These are phyloP conservation scores for Nowickia ferox DNA, from an alignment of 2,888 invertebrate genomes.

Conservation along the genomic window DNA sequence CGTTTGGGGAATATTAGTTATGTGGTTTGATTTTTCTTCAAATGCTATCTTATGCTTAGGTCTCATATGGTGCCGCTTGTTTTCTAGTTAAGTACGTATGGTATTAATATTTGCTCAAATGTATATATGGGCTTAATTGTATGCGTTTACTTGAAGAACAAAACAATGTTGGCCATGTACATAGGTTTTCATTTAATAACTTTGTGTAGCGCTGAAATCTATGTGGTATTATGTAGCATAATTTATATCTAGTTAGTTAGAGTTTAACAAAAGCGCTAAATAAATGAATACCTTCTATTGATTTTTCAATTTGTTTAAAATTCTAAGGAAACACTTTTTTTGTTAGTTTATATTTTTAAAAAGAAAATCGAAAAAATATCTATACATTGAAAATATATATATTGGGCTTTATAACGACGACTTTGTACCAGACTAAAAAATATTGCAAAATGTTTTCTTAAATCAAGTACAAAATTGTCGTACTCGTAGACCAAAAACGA, in stretches of 20 bases:
- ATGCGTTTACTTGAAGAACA: slow-evolving; percentile 8
- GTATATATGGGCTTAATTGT: background rate
- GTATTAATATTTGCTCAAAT: background rate
- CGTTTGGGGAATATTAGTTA: slow-evolving; percentile 42
- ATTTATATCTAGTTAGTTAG: background rate
- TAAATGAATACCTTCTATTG: background rate
- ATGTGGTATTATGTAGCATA: background rate
- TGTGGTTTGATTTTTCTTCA: slow-evolving; percentile 35
- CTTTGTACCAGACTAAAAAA: too few species aligned
- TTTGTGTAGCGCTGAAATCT: background rate
- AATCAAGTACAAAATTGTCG: too few species aligned
- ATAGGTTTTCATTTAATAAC: background rate
- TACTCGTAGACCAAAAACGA: too few species aligned
- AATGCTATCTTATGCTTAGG: slow-evolving; percentile 26
- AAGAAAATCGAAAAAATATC: too few species aligned
- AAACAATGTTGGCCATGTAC: background rate
- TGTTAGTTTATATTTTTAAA: too few species aligned
- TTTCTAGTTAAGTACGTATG: background rate
- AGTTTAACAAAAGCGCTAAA: background rate
- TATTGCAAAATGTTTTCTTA: too few species aligned
- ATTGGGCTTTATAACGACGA: too few species aligned
- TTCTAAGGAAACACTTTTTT: too few species aligned
- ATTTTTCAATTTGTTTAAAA: background rate
- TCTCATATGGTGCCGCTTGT: slow-evolving; percentile 16
- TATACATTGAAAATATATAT: too few species aligned